Percentiles rank a stretch among this genome's conserved stretches.
phyloP scores from a whole-genome alignment of 2,797 vertebrate genomes.

The Rhinophrynus dorsalis region DNA sequence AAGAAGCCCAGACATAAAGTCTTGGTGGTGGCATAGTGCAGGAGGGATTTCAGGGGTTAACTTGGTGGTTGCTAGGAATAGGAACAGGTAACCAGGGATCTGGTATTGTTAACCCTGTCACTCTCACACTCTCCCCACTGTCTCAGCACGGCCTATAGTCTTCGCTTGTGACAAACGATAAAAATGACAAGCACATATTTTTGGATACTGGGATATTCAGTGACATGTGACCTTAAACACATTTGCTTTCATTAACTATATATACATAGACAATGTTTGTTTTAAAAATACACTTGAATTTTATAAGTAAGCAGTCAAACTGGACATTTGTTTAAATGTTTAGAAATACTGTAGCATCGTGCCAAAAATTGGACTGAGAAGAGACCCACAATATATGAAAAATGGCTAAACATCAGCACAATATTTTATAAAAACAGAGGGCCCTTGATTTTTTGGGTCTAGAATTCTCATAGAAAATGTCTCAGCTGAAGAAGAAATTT shows the following conservation, averaged over 20 bases:
- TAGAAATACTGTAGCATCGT: constrained; percentile 23
- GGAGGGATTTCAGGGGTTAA: too few relatives aligned
- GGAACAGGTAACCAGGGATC: too few relatives aligned
- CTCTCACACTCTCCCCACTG: too few relatives aligned
- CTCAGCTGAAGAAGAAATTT: constrained; percentile 12
- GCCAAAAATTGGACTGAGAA: constrained; percentile 16
- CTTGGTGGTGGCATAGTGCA: too few relatives aligned
- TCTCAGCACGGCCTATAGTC: too few relatives aligned
- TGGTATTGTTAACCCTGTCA: too few relatives aligned
- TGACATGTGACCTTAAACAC: constrained; percentile 14
- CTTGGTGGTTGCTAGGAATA: too few relatives aligned
- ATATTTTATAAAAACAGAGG: constrained; percentile 6
- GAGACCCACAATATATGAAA: constrained; percentile 32
- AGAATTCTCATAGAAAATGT: constrained; percentile 2
- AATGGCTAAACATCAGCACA: constrained; percentile 3
- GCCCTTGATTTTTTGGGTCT: neutral
- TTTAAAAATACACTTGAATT: constrained; percentile 40
- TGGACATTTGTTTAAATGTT: constrained; percentile 40
- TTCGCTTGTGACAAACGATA: too few relatives aligned
- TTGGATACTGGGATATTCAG: constrained; percentile 6
- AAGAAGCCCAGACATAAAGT: too few relatives aligned
- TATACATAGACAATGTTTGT: constrained; percentile 30
- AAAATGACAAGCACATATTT: neutral
- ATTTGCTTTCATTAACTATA: constrained; percentile 39
- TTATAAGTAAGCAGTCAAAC: constrained; percentile 42